Conservation (phyloP, 2,888 invertebrate species). For the Meandrusa payeni region DNA sequence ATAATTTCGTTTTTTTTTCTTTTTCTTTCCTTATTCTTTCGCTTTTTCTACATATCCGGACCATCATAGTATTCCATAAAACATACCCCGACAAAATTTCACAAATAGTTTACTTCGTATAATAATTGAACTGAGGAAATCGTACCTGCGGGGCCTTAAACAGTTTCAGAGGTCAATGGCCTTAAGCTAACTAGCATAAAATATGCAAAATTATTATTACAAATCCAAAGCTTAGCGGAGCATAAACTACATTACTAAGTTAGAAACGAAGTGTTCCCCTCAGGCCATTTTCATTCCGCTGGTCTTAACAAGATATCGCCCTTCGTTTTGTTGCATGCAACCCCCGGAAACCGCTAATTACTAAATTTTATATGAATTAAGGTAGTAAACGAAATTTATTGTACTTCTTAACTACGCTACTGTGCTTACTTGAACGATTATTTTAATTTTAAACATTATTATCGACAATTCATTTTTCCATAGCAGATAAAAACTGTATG, state of each 20-base stretch:
- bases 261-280: slow-evolving; percentile 8
- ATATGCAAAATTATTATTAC: background rate
- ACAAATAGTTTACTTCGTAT: too few relatives aligned
- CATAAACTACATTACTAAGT: slow-evolving; percentile 12
- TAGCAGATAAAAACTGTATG: background rate
- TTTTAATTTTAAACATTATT: slow-evolving; percentile 7
- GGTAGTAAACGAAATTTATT: slow-evolving; percentile 12
- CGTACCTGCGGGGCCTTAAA: too few relatives aligned
- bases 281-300: slow-evolving; percentile 9
- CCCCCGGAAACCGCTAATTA: slow-evolving; percentile 12
- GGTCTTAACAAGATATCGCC: slow-evolving; percentile 14
- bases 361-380: slow-evolving; percentile 18
- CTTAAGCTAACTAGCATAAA: too few relatives aligned
- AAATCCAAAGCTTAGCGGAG: slow-evolving; percentile 1
- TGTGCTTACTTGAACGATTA: slow-evolving; percentile 2
- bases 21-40: too few relatives aligned
- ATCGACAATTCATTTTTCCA: background rate
- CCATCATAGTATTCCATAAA: too few relatives aligned
- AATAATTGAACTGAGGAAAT: too few relatives aligned
- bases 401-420: slow-evolving; percentile 7
- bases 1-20: too few relatives aligned
- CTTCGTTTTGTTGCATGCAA: slow-evolving; percentile 11
- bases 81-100: too few relatives aligned
- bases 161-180: too few relatives aligned
- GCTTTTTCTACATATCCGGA: too few relatives aligned